These are phyloP conservation scores for Argyrosomus regius DNA, from an alignment of 2,797 vertebrate genomes.

Conservation along the genomic window DNA sequence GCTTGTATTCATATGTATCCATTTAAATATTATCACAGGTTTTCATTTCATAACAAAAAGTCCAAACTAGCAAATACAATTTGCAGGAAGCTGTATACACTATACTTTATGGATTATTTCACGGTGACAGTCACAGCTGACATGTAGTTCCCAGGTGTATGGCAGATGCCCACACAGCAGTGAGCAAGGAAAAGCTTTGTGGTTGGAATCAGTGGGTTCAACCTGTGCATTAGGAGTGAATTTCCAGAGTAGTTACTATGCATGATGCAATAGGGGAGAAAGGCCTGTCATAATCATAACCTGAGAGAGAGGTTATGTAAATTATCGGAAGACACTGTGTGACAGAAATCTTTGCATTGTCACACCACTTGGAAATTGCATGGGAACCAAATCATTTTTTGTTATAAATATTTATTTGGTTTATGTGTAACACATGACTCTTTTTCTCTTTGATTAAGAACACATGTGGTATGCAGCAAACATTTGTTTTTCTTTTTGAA, in stretches of 20 bases:
- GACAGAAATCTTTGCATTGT: conserved; percentile 4
- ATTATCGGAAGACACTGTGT: conserved; percentile 8
- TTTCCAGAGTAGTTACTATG: conserved; percentile 32
- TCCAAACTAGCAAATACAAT: background rate
- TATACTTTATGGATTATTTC: conserved; percentile 40
- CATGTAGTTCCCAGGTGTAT: conserved; percentile 39
- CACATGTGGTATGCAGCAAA: conserved; percentile 25
- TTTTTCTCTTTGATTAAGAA: conserved; percentile 1
- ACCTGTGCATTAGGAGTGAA: conserved; percentile 25
- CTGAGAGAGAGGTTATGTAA: conserved; percentile 11
- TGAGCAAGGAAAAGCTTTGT: conserved; percentile 43
- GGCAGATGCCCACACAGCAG: conserved; percentile 63
- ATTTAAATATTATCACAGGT: background rate
- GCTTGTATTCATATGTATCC: background rate
- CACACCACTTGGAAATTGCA: background rate
- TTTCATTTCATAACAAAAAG: background rate
- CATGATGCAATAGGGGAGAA: conserved; percentile 54
- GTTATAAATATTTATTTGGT: background rate
- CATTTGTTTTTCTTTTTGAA: conserved; percentile 36
- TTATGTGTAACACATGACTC: conserved; percentile 1
- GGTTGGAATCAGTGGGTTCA: conserved; percentile 3
- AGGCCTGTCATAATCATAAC: conserved; percentile 25
- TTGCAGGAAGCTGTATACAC: background rate
- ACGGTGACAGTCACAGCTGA: conserved; percentile 47
- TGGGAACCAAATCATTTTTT: conserved; percentile 2